Conservation (phyloP, 2,888 invertebrate species). For the Aleiodes testaceus region DNA sequence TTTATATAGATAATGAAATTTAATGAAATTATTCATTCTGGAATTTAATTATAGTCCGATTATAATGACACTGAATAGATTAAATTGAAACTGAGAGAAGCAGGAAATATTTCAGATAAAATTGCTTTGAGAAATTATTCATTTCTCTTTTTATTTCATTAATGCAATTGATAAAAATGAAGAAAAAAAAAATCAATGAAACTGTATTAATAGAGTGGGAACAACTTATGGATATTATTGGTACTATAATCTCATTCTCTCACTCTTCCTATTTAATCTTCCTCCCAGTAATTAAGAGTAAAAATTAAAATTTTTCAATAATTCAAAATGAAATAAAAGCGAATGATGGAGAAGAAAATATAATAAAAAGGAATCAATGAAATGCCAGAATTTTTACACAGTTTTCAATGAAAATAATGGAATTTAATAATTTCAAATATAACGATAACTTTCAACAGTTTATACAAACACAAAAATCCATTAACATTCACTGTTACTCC, state of each 20-base stretch:
- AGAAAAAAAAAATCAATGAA: too few species aligned
- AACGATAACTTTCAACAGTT: slow-evolving; percentile 27
- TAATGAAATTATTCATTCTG: slow-evolving; percentile 42
- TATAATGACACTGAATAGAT: too few species aligned
- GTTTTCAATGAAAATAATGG: slow-evolving; percentile 4
- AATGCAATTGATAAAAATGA: too few species aligned
- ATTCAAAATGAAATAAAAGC: background rate
- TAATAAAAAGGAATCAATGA: background rate
- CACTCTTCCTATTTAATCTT: too few species aligned
- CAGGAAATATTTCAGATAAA: too few species aligned
- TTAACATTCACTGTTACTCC: slow-evolving; percentile 45
- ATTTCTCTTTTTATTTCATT: too few species aligned
- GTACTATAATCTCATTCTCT: too few species aligned
- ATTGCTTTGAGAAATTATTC: too few species aligned
- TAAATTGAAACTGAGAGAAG: background rate
- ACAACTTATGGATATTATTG: too few species aligned
- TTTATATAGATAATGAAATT: slow-evolving; percentile 67
- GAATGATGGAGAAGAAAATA: background rate
- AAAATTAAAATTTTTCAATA: background rate
- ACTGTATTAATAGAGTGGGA: too few species aligned
- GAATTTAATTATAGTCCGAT: slow-evolving; percentile 66
- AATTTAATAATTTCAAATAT: slow-evolving; percentile 6
- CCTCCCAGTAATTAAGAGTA: too few species aligned
- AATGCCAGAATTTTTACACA: slow-evolving; percentile 26
- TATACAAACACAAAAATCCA: slow-evolving; percentile 42